Conservation (phyloP, 2,888 invertebrate species). For the Cephus pulcher region DNA sequence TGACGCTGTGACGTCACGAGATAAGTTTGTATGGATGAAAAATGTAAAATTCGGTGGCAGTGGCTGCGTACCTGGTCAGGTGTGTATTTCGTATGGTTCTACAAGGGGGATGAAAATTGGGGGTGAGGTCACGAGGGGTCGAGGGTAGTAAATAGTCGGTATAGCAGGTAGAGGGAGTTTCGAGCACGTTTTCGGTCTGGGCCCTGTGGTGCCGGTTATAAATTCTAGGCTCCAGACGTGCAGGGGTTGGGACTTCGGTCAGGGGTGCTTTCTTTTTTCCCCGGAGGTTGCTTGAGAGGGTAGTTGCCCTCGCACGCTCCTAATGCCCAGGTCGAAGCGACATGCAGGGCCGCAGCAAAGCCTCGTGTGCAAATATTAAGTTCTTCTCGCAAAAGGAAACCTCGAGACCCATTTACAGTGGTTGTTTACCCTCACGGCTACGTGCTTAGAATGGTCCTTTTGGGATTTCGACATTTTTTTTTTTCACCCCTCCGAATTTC, state of each 20-base stretch:
- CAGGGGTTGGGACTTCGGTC: background rate
- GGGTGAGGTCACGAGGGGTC: background rate
- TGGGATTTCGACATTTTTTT: slow-evolving; percentile 14
- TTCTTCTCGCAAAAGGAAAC: background rate
- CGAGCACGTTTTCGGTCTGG: background rate
- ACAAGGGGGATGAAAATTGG: background rate
- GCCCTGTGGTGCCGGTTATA: background rate
- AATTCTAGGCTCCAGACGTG: background rate
- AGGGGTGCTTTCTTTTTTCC: background rate
- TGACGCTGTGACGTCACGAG: background rate
- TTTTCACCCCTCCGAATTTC: slow-evolving; percentile 6
- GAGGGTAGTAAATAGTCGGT: background rate
- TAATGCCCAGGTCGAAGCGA: background rate
- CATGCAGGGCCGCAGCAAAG: background rate
- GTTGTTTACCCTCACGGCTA: slow-evolving; percentile 13
- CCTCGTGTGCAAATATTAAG: background rate
- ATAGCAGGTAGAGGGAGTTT: background rate
- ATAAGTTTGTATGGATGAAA: background rate
- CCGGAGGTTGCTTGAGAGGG: background rate
- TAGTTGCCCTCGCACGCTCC: background rate
- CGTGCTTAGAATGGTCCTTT: slow-evolving; percentile 12
- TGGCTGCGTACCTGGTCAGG: background rate
- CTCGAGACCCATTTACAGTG: slow-evolving; percentile 3
- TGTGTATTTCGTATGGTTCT: background rate
- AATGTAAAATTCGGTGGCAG: background rate